A percentile compares a stretch with the other conserved stretches of the same genome.
These are phyloP conservation scores for Leptonema lineaticorne DNA, from an alignment of 1,140 invertebrate genomes.

Conservation along the genomic window DNA sequence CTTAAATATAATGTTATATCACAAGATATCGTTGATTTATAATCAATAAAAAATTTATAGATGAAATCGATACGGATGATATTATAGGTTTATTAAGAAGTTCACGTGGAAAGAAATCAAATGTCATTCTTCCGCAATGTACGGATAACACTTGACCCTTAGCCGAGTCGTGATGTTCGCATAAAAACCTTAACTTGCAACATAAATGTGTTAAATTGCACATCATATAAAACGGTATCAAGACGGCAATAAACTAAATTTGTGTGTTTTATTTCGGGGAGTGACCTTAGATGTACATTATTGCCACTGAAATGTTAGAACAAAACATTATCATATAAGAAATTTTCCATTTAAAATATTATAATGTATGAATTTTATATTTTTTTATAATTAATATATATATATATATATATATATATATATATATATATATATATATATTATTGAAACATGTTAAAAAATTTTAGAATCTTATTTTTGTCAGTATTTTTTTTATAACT, in stretches of 20 bases:
- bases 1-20: no score
- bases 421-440: no score
- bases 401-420: no score
- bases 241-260: no score
- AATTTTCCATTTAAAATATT: no score
- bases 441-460: no score
- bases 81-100: background rate
- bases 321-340: no score
- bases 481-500: no score
- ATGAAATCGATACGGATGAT: background rate
- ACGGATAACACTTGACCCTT: background rate
- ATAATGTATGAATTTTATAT: background rate
- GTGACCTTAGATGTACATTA: constrained; percentile 1
- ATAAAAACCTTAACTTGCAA: constrained; percentile 4
- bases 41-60: background rate
- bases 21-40: background rate
- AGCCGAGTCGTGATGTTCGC: background rate
- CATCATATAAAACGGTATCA: no score
- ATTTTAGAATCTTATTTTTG: no score
- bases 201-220: background rate
- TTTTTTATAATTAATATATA: no score
- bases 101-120: constrained; percentile 15
- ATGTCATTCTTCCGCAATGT: constrained; percentile 16
- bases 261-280: background rate
- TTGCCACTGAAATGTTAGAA: constrained; percentile 9